Evolutionary conservation across 2,888 invertebrate genomes (phyloP), one percentile per base, ranked within the genome.

Genomic region (Tipula confusa): DNA sequence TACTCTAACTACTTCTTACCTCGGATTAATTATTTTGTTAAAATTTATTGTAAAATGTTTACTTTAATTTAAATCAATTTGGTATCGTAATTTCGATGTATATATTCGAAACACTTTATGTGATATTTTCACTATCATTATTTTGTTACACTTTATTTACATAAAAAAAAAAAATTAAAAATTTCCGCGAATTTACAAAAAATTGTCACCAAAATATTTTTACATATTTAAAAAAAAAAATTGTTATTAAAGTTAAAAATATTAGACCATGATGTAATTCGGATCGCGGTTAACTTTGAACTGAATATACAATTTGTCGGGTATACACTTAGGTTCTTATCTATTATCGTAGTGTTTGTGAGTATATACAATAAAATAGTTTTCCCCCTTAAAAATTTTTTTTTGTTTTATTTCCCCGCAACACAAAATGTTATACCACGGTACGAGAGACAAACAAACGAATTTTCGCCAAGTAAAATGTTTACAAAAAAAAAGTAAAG

Each of bases 1-100:
- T 64, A 64, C 64, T 11, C 64, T 64, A 64, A 64, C 64, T 64
- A 64, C 64, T 64, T 64, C 64, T 64, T 64, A 64, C 64, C 64
- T 64, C 64, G 64, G 64, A 7, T 64, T 64, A 24, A 15, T 43
- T 13, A 24, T 64, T 64, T 64, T 64, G 24, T 64, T 64, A 64
- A 6, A 64, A 24, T 64, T 9, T n/a, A n/a, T n/a, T n/a, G n/a
- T n/a, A n/a, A 18, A 64, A 24, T 18, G 7, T 18, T 24, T 64
- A 9, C 24, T 15, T n/a, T 43, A 11, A 1, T 43, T 1, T 24
- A 9, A 2, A 9, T 9, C 24, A 64, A 9, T 64, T 18, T n/a
- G n/a, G n/a, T n/a, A n/a, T n/a, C n/a, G n/a, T n/a, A n/a, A n/a
- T n/a, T n/a, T n/a, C n/a, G n/a, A n/a, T n/a, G n/a, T n/a, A n/a